A percentile compares a stretch with the other conserved stretches of the same genome.
Conservation (phyloP, 1,140 invertebrate genomes). For the Drosophila kohkoa region DNA sequence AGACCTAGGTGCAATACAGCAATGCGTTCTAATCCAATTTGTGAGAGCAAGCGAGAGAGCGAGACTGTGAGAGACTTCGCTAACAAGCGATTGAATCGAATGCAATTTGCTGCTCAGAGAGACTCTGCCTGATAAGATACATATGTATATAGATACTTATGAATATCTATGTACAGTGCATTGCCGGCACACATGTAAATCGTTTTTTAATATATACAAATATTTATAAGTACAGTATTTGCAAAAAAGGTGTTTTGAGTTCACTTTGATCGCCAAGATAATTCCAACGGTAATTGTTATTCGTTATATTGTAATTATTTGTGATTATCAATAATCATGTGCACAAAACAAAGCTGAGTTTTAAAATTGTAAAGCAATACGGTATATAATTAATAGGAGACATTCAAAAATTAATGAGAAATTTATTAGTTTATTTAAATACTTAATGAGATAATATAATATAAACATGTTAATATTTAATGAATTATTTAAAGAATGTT, state of each 20-base stretch:
- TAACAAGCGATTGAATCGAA: constrained; percentile 6
- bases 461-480: no score
- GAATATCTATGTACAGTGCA: not conserved
- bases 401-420: no score
- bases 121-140: constrained; percentile 26
- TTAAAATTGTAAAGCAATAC: no score
- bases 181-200: not conserved
- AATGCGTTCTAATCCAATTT: constrained; percentile 65
- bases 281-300: not conserved
- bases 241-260: not conserved
- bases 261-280: not conserved
- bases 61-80: constrained; percentile 2
- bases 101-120: constrained; percentile 40
- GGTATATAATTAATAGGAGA: no score
- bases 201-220: not conserved
- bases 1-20: constrained; percentile 34
- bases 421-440: no score
- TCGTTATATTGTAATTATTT: not conserved
- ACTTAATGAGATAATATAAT: no score
- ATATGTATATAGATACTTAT: not conserved
- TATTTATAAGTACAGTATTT: not conserved
- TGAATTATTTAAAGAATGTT: no score
- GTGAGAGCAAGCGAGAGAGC: constrained; percentile 15
- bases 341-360: no score
- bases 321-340: not conserved